These are phyloP conservation scores for Odontesthes bonariensis DNA, from an alignment of 2,113 vertebrate genomes.

Conservation along the genomic window DNA sequence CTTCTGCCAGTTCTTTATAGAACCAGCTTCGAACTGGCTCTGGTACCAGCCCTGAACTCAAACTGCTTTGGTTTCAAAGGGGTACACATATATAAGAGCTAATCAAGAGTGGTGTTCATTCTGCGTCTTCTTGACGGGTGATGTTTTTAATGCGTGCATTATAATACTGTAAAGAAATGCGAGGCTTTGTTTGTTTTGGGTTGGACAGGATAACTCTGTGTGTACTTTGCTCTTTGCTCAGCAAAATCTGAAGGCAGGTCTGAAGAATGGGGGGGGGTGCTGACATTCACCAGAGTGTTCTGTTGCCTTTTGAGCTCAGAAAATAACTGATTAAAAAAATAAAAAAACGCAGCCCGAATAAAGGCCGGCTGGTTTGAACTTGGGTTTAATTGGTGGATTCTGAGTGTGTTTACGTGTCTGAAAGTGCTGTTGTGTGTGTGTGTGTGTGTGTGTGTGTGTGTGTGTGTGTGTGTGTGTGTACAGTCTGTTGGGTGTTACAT, in stretches of 20 bases:
- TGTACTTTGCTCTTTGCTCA: constrained; percentile 83
- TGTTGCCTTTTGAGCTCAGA: constrained; percentile 70
- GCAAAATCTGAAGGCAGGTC: constrained; percentile 79
- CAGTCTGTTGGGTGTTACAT: constrained; percentile 74
- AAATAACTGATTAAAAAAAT: constrained; percentile 28
- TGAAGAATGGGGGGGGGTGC: constrained; percentile 75
- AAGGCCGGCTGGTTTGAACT: constrained; percentile 62
- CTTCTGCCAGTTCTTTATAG: no score
- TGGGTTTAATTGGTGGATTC: constrained; percentile 78
- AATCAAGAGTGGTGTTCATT: constrained; percentile 3
- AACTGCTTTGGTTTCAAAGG: no score
- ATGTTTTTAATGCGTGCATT: constrained; percentile 62
- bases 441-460: no score
- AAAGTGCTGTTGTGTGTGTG: constrained; percentile 74
- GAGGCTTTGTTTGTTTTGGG: constrained; percentile 78
- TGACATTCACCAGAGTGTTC: constrained; percentile 79
- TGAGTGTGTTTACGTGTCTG: constrained; percentile 78
- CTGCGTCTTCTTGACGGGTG: constrained; percentile 30
- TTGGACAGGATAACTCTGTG: constrained; percentile 71
- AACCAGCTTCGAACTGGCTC: no score
- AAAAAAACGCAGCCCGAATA: constrained; percentile 49
- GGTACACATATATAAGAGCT: constrained; percentile 42
- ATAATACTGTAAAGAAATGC: constrained; percentile 79
- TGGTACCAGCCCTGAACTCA: no score
- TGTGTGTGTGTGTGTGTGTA: constrained; percentile 34